Evolutionary conservation across 1,140 invertebrate species (phyloP).

Genomic region (Riptortus pedestris): DNA sequence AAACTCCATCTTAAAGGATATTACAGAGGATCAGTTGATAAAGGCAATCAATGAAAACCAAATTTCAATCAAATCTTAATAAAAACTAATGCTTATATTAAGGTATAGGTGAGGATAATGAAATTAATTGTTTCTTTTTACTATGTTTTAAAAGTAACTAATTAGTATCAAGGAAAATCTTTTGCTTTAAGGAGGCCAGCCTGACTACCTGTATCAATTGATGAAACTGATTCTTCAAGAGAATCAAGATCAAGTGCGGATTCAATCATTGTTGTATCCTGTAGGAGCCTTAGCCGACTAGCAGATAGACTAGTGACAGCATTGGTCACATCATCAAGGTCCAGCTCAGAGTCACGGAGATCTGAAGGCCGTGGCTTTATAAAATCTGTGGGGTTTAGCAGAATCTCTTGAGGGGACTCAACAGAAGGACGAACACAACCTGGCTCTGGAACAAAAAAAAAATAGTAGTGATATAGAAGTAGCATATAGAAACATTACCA

Average conservation of each 20-base stretch:
- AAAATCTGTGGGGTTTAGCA: constrained; percentile 12
- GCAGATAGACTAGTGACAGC: constrained; percentile 37
- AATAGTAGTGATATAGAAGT: too few species aligned
- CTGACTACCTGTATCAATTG: constrained; percentile 43
- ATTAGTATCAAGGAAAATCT: too few species aligned
- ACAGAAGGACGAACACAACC: constrained; percentile 4
- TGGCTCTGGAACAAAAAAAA: constrained; percentile 5
- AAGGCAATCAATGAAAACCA: too few species aligned
- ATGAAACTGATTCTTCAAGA: constrained; percentile 50
- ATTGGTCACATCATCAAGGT: constrained; percentile 31
- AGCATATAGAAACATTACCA: too few species aligned
- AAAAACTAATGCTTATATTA: too few species aligned
- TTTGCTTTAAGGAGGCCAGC: constrained; percentile 41
- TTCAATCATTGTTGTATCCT: constrained; percentile 77
- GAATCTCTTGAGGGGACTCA: constrained; percentile 3
- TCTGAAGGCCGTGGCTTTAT: constrained; percentile 17
- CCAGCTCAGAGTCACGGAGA: constrained; percentile 28
- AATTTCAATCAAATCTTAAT: too few species aligned
- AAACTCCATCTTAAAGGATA: too few species aligned
- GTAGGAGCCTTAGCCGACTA: constrained; percentile 56
- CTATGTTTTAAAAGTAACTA: too few species aligned
- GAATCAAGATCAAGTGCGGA: constrained; percentile 75
- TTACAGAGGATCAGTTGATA: too few species aligned
- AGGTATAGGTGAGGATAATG: too few species aligned
- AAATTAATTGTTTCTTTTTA: too few species aligned